Conservation (phyloP, 2,113 vertebrate genomes). For the Oncorhynchus mykiss region DNA sequence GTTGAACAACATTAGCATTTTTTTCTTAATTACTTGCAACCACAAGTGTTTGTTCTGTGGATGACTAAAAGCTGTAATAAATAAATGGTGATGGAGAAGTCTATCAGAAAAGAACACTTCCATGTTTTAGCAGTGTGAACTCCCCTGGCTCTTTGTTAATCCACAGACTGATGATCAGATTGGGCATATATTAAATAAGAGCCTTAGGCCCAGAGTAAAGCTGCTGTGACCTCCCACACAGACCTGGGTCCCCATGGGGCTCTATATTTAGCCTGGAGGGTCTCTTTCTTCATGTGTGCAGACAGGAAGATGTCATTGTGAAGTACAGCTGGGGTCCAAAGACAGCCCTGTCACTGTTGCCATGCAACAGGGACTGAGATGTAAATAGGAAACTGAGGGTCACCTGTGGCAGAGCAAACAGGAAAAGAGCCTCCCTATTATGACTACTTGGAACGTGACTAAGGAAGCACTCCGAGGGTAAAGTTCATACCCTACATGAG, state of each 20-base stretch:
- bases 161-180: no score
- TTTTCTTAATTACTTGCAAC: not conserved
- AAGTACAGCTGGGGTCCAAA: not conserved
- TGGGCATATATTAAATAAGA: not conserved
- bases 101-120: not conserved
- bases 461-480: not conserved
- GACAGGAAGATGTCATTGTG: slow-evolving; percentile 3
- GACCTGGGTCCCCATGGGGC: not conserved
- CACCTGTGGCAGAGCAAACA: not conserved
- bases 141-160: no score
- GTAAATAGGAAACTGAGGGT: not conserved
- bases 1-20: not conserved
- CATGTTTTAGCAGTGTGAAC: not conserved
- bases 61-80: not conserved
- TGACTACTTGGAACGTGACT: not conserved
- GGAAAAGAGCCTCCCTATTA: slow-evolving; percentile 1
- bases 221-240: not conserved
- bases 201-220: not conserved
- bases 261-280: not conserved
- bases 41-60: not conserved
- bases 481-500: not conserved
- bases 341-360: not conserved
- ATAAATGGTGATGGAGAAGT: not conserved
- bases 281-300: not conserved
- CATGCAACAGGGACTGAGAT: no score